Evolutionary conservation across 37 sponge, comb jelly and placozoan species (phyloP), one percentile per base, ranked within the genome.

Genomic region (Ephydatia muelleri): DNA sequence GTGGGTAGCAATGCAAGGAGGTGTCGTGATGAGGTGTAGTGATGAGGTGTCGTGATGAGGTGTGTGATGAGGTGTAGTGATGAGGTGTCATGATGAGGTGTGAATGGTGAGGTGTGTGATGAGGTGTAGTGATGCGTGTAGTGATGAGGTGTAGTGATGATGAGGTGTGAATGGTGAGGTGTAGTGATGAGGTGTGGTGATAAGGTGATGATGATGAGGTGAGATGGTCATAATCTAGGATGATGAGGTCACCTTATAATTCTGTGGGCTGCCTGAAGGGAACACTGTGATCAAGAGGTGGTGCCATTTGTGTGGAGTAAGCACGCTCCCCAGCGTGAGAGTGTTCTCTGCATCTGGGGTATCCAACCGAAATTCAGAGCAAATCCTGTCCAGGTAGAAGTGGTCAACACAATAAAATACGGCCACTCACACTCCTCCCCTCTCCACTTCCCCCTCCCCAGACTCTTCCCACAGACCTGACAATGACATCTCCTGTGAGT

Each of bases 401-500:
- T 3, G 36, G 32, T 1, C 27, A 26, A 71, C 73, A 71, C 73
- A 71, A 13, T 13, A 27, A 13, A 27, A 29, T n/a, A 71, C 27
- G 28, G 12, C n/a, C 73, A n/a, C 76, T 27, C 38, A n/a, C 40
- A 0, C 39, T n/a, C 76, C 76, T 76, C 76, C 76, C 38, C 76
- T 39, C 76, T 74, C 36, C 3, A 21, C 36, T 34, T 36, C 40
- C 38, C 79, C 66, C 34, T 64, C 79, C 29, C 80, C 29, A 29
- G 27, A 30, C 33, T 35, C 38, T 3, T 43, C 37, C 3, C 35
- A 38, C 68, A 72, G 66, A 87, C 94, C 88, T 87, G 35, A 90
- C 67, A 48, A 90, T 87, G 73, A 93, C 28, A 39, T 93, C 91
- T 0, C 94, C 94, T 40, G 87, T 85, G 73, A 81, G 78, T 23